Conservation (phyloP, 1,140 invertebrate genomes). For the Apis laboriosa region DNA sequence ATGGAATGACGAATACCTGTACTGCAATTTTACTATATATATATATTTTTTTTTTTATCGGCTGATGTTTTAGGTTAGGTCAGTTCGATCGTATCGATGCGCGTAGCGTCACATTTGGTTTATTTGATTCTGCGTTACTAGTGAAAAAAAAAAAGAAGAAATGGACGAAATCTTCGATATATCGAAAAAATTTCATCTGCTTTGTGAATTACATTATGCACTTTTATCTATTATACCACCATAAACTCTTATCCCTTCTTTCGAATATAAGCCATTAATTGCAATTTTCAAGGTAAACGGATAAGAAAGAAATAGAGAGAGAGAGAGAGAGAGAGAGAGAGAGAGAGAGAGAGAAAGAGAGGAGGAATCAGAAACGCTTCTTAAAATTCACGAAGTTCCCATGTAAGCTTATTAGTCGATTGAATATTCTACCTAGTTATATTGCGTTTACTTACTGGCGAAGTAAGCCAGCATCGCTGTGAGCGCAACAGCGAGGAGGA, state of each 20-base stretch:
- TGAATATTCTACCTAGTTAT: background rate
- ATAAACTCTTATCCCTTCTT: background rate
- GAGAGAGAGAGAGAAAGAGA: background rate
- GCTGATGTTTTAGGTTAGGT: background rate
- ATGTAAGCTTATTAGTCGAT: background rate
- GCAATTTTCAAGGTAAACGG: background rate
- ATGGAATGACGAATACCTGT: background rate
- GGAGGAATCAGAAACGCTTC: too few relatives aligned
- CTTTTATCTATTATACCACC: background rate
- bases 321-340: background rate
- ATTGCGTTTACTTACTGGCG: conserved; percentile 87
- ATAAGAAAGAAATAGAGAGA: too few relatives aligned
- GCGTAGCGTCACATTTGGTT: background rate
- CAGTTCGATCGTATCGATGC: background rate
- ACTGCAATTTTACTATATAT: background rate
- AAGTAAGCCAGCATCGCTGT: conserved; percentile 96
- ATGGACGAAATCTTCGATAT: too few relatives aligned
- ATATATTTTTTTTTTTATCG: background rate
- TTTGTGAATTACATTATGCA: background rate
- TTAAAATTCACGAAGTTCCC: background rate
- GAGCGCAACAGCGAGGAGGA: conserved; percentile 92
- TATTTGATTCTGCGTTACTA: too few relatives aligned
- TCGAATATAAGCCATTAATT: background rate
- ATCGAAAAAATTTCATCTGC: background rate
- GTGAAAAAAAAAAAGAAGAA: too few relatives aligned